A percentile compares a stretch with the other conserved stretches of the same genome.
Evolutionary conservation across 2,797 vertebrate species (phyloP).

Genomic region (Paramormyrops hopkinsi): DNA sequence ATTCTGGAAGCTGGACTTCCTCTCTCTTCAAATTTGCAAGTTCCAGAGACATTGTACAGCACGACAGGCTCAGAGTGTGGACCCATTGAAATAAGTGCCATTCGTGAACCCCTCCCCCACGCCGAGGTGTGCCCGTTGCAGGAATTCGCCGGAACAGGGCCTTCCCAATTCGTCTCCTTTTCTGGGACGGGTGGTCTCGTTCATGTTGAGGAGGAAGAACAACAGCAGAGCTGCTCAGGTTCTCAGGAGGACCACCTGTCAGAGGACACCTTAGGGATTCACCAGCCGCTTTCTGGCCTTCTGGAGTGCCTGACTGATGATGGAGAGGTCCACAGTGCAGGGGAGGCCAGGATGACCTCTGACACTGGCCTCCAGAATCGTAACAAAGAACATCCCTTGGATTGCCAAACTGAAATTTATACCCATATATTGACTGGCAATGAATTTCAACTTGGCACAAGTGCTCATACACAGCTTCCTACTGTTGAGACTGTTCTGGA

Average conservation of each 20-base stretch:
- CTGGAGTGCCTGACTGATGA: background rate
- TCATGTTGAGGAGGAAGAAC: background rate
- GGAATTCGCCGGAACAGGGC: background rate
- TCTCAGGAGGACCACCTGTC: background rate
- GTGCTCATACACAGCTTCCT: background rate
- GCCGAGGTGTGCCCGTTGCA: background rate
- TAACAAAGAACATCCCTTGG: background rate
- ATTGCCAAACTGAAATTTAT: background rate
- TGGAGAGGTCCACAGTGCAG: background rate
- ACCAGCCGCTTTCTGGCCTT: slow-evolving; percentile 11
- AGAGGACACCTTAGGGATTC: background rate
- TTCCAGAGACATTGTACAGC: background rate
- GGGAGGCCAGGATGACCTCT: background rate
- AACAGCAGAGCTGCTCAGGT: background rate
- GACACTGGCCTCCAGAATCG: background rate
- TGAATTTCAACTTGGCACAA: background rate
- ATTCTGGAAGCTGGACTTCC: slow-evolving; percentile 30
- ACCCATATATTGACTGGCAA: background rate
- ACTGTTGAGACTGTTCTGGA: background rate
- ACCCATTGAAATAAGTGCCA: background rate
- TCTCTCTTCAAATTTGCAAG: background rate
- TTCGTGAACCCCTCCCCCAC: background rate
- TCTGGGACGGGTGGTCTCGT: background rate
- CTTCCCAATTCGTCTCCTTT: background rate
- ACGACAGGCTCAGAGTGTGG: slow-evolving; percentile 9